Base-by-base conservation (phyloP, 2,113 vertebrate species). In the Tursiops truncatus region DNA sequence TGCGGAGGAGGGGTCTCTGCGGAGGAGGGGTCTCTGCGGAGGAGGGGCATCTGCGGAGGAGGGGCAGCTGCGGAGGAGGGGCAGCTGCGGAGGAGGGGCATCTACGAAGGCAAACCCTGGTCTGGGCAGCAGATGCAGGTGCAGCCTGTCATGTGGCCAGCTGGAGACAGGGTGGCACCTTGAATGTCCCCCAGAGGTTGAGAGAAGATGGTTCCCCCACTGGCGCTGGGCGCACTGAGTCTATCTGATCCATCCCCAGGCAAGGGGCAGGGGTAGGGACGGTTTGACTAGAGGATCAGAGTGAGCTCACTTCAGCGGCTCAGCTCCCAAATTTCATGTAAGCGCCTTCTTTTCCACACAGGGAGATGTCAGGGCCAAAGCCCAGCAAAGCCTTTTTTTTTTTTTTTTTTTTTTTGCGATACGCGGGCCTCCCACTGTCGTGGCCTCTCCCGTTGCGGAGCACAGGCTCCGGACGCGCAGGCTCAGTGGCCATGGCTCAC, bases 61-160 rank as follows among this genome's bases (percentile, higher is more conserved):
- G 25, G 41, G 2, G 71, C 0, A 1, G 3, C 53, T n/a, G 0
- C 77, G 33, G 20, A 28, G n/a, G 38, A 1, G 36, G 36, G 1
- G 36, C 5, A 38, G 6, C n/a, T 6, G 2, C n/a, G 11, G n/a
- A 56, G 76, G 47, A 36, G 41, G 3, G 36, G 31, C 31, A 11
- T 12, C 74, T 65, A 12, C 74, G 47, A 13, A 53, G 50, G 50
- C 50, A 53, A 53, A 20, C 28, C 18, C 14, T 6, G 5, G 21
- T 28, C 3, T 33, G 26, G 36, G 56, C 60, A 28, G 44, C 56
- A 26, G 3, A 7, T 47, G 13, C 0, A 11, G 36, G 10, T 20
- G 12, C 60, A 86, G 60, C 20, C 89, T 63, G 60, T 7, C 1
- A 13, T 5, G 38, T 13, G 9, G 23, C 8, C 14, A 17, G 9